Base-by-base conservation (phyloP, 1,140 invertebrate species). In the Bradysia coprophila region DNA sequence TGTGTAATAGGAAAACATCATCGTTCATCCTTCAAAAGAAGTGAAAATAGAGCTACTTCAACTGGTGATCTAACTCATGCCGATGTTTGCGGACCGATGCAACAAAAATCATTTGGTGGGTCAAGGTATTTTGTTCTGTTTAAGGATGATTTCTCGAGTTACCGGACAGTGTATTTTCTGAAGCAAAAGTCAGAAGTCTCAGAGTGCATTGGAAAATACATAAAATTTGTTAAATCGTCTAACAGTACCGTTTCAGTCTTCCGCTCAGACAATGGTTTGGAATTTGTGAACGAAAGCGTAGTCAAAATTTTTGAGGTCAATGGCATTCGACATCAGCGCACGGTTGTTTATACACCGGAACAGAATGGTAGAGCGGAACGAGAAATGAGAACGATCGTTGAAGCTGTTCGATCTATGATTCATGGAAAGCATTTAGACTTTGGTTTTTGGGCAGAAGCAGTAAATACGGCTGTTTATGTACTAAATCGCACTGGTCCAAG, bases 1-100 rank as follows among this genome's bases (percentile, higher is more conserved):
- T 64, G 63, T 48, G 48, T 56, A 39, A 34, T 48, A 3, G 59
- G 61, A 21, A 65, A 64, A 47, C 52, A 55, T 34, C 52, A 58
- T 42, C 11, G 56, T 31, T 40, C 46, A 19, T 45, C 51, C 0
- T 63, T 61, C 45, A 18, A 37, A 42, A 45, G 16, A n/a, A 49
- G 52, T 40, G 47, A 55, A 21, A 41, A 41, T 1, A 48, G 18
- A 36, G 46, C 46, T 18, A 48, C 45, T 0, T 45, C 43, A 41
- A 36, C 48, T 20, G 54, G 59, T 42, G 58, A 54, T 36, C 15
- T 53, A 22, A 44, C 56, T 21, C 55, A 56, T 42, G 32, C 43
- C 4, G 54, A 60, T 43, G 32, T 59, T 2, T 51, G 49, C 44
- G 55, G 54, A 37, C 49, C 50, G 18, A 52, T 56, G 47, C 41